Evolutionary conservation across 2,888 invertebrate genomes (phyloP).

Genomic region (Caenorhabditis angaria): DNA sequence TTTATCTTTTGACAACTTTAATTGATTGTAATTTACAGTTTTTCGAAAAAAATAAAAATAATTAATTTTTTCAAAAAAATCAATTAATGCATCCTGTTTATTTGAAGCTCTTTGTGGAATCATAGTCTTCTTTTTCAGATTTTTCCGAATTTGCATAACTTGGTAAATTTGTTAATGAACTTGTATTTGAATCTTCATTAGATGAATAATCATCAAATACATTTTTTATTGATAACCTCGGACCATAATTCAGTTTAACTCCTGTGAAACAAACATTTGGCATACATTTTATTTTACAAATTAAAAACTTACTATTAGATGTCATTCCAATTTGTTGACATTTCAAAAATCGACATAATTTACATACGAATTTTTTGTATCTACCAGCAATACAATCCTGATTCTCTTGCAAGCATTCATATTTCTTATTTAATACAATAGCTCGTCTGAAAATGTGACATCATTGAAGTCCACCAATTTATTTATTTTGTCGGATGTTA

Average conservation of each 20-base stretch:
- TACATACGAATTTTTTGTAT: constrained; percentile 29
- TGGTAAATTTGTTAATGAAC: too few relatives aligned
- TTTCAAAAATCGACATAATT: constrained; percentile 42
- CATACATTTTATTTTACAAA: not conserved
- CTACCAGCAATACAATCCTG: constrained; percentile 28
- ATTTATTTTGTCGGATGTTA: too few relatives aligned
- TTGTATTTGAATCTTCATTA: constrained; percentile 7
- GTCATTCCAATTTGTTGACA: too few relatives aligned
- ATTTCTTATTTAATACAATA: constrained; percentile 38
- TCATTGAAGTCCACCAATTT: too few relatives aligned
- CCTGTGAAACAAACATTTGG: constrained; percentile 1
- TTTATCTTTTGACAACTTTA: too few relatives aligned
- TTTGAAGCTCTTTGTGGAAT: constrained; percentile 20
- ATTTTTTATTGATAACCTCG: constrained; percentile 25
- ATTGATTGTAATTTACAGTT: too few relatives aligned
- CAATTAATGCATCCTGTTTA: constrained; percentile 18
- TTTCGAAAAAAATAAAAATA: too few relatives aligned
- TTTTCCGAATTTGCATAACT: not conserved
- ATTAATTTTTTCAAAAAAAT: too few relatives aligned
- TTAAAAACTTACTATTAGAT: constrained; percentile 33
- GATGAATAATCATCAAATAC: constrained; percentile 28
- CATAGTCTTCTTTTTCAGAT: constrained; percentile 18
- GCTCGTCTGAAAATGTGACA: constrained; percentile 43
- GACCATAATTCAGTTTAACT: constrained; percentile 35
- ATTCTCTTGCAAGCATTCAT: constrained; percentile 27